Evolutionary conservation across 2,797 vertebrate species (phyloP).

Genomic region (Cichlasoma orientale): DNA sequence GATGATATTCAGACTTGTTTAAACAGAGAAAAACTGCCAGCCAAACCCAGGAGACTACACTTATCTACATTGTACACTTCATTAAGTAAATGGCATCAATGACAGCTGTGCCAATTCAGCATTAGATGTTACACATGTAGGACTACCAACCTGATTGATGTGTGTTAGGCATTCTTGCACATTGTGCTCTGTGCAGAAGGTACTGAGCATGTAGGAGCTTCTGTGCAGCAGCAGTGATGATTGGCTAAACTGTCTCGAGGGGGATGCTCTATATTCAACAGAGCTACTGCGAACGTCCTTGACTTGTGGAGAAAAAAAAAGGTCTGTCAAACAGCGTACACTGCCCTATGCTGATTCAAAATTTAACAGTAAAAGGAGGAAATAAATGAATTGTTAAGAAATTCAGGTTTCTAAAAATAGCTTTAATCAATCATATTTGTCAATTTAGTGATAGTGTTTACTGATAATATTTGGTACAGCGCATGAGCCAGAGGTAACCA

Average conservation of each 20-base stretch:
- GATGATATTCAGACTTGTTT: not conserved
- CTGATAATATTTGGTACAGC: constrained; percentile 1
- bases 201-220: constrained; percentile 80
- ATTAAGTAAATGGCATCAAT: not conserved
- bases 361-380: not conserved
- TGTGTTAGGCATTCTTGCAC: constrained; percentile 90
- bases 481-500: not conserved
- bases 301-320: constrained; percentile 52
- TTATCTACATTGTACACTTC: not conserved
- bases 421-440: constrained; percentile 10
- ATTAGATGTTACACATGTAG: not conserved
- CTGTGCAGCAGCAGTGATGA: constrained; percentile 83
- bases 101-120: not conserved
- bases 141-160: constrained; percentile 86
- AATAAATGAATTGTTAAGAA: not conserved
- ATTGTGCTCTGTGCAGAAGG: constrained; percentile 94
- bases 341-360: not conserved
- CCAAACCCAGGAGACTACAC: not conserved
- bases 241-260: constrained; percentile 80
- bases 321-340: constrained; percentile 6
- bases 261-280: constrained; percentile 83
- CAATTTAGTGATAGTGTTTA: not conserved
- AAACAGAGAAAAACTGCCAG: not conserved
- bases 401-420: constrained; percentile 57
- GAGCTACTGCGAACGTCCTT: constrained; percentile 74